Conservation (phyloP, 2,888 invertebrate species). For the Pandemis cinnamomeana region DNA sequence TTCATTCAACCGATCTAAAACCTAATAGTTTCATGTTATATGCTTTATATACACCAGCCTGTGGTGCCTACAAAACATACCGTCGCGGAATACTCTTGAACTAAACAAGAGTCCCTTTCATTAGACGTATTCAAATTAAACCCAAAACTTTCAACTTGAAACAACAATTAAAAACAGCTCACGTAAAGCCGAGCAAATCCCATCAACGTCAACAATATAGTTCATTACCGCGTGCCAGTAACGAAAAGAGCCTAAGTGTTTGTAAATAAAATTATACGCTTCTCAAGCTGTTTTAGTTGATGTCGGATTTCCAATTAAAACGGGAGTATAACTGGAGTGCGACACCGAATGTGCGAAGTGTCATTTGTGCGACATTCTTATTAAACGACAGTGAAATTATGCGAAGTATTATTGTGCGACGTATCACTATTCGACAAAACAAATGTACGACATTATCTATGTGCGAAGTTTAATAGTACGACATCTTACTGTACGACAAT, state of each 20-base stretch:
- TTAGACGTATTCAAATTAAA: neutral
- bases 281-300: neutral
- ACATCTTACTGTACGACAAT: too few relatives aligned
- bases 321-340: too few relatives aligned
- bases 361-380: too few relatives aligned
- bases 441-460: too few relatives aligned
- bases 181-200: slow-evolving; percentile 2
- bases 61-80: neutral
- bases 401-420: too few relatives aligned
- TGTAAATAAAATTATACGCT: neutral
- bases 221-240: neutral
- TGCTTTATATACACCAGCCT: too few relatives aligned
- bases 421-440: too few relatives aligned
- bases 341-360: too few relatives aligned
- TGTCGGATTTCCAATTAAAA: slow-evolving; percentile 25
- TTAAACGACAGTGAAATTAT: too few relatives aligned
- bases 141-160: neutral
- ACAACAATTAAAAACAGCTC: neutral
- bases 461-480: too few relatives aligned
- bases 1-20: too few relatives aligned
- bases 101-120: neutral
- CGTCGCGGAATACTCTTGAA: neutral
- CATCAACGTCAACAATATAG: neutral
- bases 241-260: neutral
- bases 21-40: too few relatives aligned